phyloP scores from a whole-genome alignment of 2,113 vertebrate genomes.

The Enhydra lutris region DNA sequence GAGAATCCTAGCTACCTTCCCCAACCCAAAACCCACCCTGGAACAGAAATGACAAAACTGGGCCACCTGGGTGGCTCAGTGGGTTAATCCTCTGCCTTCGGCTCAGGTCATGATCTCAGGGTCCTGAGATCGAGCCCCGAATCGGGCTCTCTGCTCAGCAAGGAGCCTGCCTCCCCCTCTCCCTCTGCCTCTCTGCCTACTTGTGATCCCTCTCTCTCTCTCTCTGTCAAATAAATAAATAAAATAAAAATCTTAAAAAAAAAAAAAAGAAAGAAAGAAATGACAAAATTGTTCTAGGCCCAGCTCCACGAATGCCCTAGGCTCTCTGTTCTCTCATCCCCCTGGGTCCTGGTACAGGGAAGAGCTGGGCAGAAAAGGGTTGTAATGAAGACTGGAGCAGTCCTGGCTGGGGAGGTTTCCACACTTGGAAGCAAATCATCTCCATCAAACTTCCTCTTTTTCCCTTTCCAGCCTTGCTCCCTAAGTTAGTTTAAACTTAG shows the following conservation, averaged over 20 bases:
- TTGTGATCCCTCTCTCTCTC: too few species aligned
- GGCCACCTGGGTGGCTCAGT: too few species aligned
- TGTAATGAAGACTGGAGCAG: background rate
- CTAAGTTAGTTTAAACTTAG: background rate
- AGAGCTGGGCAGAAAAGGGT: background rate
- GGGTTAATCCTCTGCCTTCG: too few species aligned
- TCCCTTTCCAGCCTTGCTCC: background rate
- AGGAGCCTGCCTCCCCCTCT: too few species aligned
- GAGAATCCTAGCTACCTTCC: background rate
- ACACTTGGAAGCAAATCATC: background rate
- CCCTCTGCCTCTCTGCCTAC: too few species aligned
- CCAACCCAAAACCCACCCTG: background rate
- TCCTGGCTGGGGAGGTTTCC: background rate
- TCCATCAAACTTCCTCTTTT: background rate
- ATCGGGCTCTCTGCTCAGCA: too few species aligned
- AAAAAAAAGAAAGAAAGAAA: background rate
- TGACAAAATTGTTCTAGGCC: background rate
- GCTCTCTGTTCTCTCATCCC: background rate
- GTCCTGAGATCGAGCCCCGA: too few species aligned
- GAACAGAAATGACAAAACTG: background rate
- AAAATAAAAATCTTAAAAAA: too few species aligned
- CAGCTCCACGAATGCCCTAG: background rate
- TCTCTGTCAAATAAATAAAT: too few species aligned
- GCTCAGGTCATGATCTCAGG: too few species aligned
- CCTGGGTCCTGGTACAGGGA: background rate